A percentile compares a stretch with the other conserved stretches of the same genome.
Conservation (phyloP, 2,113 vertebrate species). For the Leiothrix lutea region DNA sequence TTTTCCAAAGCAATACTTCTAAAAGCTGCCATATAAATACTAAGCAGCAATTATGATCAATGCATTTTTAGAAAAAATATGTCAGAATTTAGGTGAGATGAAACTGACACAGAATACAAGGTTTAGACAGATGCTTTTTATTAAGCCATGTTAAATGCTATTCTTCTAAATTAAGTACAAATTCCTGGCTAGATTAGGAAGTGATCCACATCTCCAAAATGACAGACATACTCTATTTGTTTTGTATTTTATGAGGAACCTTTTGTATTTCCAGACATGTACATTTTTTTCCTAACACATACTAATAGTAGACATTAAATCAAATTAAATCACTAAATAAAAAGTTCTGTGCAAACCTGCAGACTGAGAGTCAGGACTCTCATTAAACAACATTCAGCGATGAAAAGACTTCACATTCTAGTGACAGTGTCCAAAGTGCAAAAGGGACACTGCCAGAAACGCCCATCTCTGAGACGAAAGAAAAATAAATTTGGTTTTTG, state of each 20-base stretch:
- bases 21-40: slow-evolving; percentile 58
- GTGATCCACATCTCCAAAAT: background rate
- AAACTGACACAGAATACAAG: slow-evolving; percentile 39
- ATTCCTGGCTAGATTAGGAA: slow-evolving; percentile 26
- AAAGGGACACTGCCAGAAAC: background rate
- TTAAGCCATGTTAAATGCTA: slow-evolving; percentile 15
- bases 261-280: background rate
- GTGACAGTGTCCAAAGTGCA: background rate
- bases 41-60: slow-evolving; percentile 55
- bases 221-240: background rate
- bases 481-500: background rate
- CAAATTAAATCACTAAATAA: slow-evolving; percentile 13
- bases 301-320: background rate
- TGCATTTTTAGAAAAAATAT: background rate
- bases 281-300: background rate
- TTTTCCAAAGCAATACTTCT: slow-evolving; percentile 45
- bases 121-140: slow-evolving; percentile 51
- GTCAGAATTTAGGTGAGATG: slow-evolving; percentile 26
- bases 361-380: background rate
- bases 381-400: background rate
- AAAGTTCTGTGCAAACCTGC: background rate
- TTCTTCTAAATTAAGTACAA: slow-evolving; percentile 45
- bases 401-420: slow-evolving; percentile 16
- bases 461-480: background rate
- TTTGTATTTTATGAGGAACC: background rate